Evolutionary conservation across 1,140 invertebrate species (phyloP).

Genomic region (Centruroides sculpturatus): DNA sequence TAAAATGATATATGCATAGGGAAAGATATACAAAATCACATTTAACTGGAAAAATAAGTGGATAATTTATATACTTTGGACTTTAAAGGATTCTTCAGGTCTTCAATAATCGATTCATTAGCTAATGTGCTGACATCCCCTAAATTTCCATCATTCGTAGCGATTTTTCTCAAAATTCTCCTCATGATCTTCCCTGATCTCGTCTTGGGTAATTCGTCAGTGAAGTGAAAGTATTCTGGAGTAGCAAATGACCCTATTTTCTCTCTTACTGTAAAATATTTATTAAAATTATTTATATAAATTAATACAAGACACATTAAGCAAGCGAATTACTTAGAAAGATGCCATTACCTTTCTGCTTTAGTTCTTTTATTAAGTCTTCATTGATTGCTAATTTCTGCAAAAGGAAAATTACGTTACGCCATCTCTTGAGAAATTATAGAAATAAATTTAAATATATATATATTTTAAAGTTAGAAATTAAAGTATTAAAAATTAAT

Average conservation of each 20-base stretch:
- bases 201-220: slow-evolving; percentile 86
- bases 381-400: slow-evolving; percentile 10
- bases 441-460: not conserved
- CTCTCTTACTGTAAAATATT: slow-evolving; percentile 48
- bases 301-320: not conserved
- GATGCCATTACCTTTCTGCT: slow-evolving; percentile 42
- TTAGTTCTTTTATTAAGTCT: slow-evolving; percentile 51
- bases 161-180: slow-evolving; percentile 81
- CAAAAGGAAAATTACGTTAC: not conserved
- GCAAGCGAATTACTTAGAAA: not conserved
- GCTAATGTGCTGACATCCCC: slow-evolving; percentile 87
- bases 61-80: too few relatives aligned
- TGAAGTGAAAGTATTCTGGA: slow-evolving; percentile 85
- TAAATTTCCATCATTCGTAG: slow-evolving; percentile 67
- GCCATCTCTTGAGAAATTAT: not conserved
- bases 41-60: too few relatives aligned
- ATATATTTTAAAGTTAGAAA: too few relatives aligned
- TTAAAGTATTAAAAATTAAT: too few relatives aligned
- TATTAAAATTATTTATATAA: not conserved
- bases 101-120: slow-evolving; percentile 66
- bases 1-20: too few relatives aligned
- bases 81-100: slow-evolving; percentile 30
- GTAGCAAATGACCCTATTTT: slow-evolving; percentile 92
- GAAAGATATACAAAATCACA: too few relatives aligned
- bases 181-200: slow-evolving; percentile 98